Evolutionary conservation across 2,113 vertebrate genomes (phyloP).

Genomic region (Brachyhypopomus occidentalis): DNA sequence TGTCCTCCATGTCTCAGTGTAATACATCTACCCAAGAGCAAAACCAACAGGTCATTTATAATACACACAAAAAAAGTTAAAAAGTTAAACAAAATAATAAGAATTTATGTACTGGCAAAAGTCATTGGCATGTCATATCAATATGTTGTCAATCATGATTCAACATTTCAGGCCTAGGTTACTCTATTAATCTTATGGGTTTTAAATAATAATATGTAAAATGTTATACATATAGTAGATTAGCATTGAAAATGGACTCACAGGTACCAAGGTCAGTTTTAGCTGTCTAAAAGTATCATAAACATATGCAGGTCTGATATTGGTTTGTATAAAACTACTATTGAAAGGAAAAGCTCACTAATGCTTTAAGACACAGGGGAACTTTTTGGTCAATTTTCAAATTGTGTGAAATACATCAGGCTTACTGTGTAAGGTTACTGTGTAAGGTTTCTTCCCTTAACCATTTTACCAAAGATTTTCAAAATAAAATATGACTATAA

Average conservation of each 20-base stretch:
- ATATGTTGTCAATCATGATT: not conserved
- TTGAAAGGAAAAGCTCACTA: slow-evolving; percentile 21
- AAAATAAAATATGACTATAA: slow-evolving; percentile 2
- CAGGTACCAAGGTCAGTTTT: not conserved
- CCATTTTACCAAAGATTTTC: slow-evolving; percentile 14
- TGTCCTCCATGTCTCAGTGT: not conserved
- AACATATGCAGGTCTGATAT: slow-evolving; percentile 7
- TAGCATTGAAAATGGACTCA: slow-evolving; percentile 1
- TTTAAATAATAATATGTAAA: slow-evolving; percentile 2
- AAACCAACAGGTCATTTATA: not conserved
- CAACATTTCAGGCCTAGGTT: not conserved
- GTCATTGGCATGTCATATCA: not conserved
- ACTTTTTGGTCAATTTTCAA: slow-evolving; percentile 31
- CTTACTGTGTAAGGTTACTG: not conserved
- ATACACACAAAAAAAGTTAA: not conserved
- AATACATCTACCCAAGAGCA: not conserved
- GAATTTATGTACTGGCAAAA: not conserved
- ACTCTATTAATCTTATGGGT: not conserved
- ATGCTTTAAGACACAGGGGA: slow-evolving; percentile 7
- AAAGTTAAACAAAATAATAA: not conserved
- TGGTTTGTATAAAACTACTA: slow-evolving; percentile 33
- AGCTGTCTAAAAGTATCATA: slow-evolving; percentile 22
- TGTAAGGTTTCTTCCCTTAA: not conserved
- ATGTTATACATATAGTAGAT: not conserved
- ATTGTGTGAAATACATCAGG: slow-evolving; percentile 1